phyloP scores from a whole-genome alignment of 2,113 vertebrate genomes.

The Plecturocebus donacophilus region DNA sequence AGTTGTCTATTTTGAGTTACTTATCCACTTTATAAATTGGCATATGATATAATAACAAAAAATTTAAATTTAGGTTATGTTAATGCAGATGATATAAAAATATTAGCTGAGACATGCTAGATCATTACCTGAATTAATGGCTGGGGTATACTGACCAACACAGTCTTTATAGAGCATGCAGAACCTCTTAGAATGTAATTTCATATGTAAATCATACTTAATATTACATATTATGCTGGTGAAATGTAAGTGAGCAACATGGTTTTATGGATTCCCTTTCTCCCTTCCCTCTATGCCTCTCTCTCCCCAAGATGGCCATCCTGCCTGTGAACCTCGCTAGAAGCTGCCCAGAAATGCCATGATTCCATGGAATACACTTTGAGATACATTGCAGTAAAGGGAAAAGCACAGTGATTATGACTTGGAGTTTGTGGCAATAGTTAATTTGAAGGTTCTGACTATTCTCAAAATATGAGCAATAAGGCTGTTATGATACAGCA shows the following conservation, averaged over 20 bases:
- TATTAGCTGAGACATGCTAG: neutral
- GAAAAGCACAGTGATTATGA: neutral
- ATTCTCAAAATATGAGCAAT: neutral
- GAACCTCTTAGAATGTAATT: neutral
- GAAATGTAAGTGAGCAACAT: neutral
- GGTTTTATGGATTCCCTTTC: neutral
- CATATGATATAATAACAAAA: neutral
- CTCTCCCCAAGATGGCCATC: neutral
- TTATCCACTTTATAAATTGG: neutral
- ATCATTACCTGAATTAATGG: neutral
- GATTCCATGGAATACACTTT: neutral
- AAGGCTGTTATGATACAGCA: neutral
- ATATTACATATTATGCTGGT: neutral
- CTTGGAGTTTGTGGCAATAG: neutral
- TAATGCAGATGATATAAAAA: conserved; percentile 18
- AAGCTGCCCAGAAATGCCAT: neutral
- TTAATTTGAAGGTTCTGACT: neutral
- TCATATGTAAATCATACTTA: neutral
- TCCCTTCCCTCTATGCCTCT: no score
- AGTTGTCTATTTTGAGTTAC: neutral
- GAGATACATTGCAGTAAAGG: neutral
- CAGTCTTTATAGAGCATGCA: neutral
- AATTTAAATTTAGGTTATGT: neutral
- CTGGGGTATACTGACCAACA: neutral
- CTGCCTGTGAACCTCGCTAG: neutral